Conservation (phyloP, 2,113 vertebrate genomes). For the Lamprotornis superbus region DNA sequence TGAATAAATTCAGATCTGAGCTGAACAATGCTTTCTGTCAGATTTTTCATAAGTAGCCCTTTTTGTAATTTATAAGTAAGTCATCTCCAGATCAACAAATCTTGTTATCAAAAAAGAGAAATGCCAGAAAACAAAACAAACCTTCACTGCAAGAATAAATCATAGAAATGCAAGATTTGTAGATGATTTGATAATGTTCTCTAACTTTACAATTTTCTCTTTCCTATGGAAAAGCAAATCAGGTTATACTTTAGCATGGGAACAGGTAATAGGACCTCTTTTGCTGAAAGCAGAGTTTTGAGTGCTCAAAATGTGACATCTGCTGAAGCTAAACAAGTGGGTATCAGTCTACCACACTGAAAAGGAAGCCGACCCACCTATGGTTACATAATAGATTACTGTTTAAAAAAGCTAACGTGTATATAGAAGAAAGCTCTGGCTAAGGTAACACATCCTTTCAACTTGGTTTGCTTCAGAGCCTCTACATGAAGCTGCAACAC, state of each 20-base stretch:
- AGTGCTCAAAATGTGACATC: neutral
- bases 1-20: neutral
- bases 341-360: neutral
- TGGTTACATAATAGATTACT: neutral
- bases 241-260: neutral
- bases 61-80: neutral
- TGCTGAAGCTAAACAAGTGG: neutral
- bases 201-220: neutral
- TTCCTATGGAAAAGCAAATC: neutral
- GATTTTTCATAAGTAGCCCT: neutral
- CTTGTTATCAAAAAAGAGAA: neutral
- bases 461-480: neutral
- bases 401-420: neutral
- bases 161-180: neutral
- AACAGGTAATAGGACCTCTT: neutral
- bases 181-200: neutral
- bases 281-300: neutral
- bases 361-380: neutral
- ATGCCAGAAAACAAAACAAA: neutral
- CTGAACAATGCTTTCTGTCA: neutral
- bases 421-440: neutral
- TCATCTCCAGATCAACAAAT: neutral
- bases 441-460: neutral
- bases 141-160: neutral
- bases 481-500: neutral